Evolutionary conservation across 2,888 invertebrate species (phyloP).

Genomic region (Polymixis lichenea): DNA sequence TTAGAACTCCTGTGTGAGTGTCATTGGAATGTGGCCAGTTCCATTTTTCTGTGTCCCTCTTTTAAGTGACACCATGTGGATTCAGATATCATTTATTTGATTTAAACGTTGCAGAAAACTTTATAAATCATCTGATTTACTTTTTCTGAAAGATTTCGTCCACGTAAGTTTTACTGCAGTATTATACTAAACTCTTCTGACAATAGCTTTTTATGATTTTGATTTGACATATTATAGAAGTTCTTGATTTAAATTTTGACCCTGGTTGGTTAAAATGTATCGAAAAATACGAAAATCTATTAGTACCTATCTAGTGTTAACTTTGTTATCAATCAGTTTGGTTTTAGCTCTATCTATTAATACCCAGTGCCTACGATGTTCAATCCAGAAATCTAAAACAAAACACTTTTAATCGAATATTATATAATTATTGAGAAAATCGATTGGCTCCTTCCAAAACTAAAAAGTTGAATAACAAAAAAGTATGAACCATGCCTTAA

Average conservation of each 20-base stretch:
- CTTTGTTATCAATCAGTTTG: background rate
- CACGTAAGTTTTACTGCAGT: background rate
- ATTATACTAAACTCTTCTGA: background rate
- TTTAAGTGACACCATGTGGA: background rate
- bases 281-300: background rate
- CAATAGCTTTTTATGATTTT: background rate
- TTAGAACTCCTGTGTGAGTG: background rate
- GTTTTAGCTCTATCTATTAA: background rate
- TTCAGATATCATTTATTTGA: background rate
- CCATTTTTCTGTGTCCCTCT: background rate
- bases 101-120: background rate
- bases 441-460: too few species aligned
- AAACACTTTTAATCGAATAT: background rate
- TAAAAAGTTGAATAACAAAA: background rate
- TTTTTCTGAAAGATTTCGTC: background rate
- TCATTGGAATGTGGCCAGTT: background rate
- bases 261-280: background rate
- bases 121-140: background rate
- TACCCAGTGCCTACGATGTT: background rate
- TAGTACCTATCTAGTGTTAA: background rate
- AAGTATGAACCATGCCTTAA: constrained; percentile 9
- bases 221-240: background rate
- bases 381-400: background rate
- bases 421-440: too few species aligned
- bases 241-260: background rate